Evolutionary conservation across 1,140 invertebrate species (phyloP).

Genomic region (Nomia melanderi): DNA sequence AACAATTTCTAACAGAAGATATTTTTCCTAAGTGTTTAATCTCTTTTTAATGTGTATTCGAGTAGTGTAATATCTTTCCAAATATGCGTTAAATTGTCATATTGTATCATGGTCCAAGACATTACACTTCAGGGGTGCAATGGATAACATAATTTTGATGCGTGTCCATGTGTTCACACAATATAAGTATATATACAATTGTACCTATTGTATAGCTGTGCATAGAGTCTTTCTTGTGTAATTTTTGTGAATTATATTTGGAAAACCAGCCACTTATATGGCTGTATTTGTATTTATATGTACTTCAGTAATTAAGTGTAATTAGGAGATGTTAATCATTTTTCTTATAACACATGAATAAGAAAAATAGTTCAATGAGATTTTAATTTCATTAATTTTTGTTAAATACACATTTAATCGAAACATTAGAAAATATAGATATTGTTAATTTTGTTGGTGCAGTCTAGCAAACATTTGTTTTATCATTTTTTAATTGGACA

Average conservation of each 20-base stretch:
- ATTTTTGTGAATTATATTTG: constrained; percentile 33
- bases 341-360: constrained; percentile 5
- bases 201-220: constrained; percentile 38
- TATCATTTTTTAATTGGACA: constrained; percentile 1
- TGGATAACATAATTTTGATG: constrained; percentile 40
- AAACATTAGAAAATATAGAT: constrained; percentile 29
- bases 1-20: not conserved
- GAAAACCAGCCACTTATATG: constrained; percentile 25
- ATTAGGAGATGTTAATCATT: constrained; percentile 29
- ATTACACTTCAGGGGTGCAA: constrained; percentile 32
- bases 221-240: constrained; percentile 40
- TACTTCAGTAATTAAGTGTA: constrained; percentile 32
- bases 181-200: constrained; percentile 36
- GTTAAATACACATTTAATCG: constrained; percentile 17
- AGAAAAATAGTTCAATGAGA: not conserved
- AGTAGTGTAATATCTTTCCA: not conserved
- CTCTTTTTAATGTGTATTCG: not conserved
- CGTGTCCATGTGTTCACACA: constrained; percentile 49
- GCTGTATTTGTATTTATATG: constrained; percentile 34
- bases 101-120: not conserved
- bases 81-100: not conserved
- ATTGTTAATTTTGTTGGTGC: not conserved
- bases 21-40: constrained; percentile 1
- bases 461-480: not conserved
- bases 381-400: constrained; percentile 14